Base-by-base conservation (phyloP, 2,888 invertebrate genomes). In the Sericinus montela region DNA sequence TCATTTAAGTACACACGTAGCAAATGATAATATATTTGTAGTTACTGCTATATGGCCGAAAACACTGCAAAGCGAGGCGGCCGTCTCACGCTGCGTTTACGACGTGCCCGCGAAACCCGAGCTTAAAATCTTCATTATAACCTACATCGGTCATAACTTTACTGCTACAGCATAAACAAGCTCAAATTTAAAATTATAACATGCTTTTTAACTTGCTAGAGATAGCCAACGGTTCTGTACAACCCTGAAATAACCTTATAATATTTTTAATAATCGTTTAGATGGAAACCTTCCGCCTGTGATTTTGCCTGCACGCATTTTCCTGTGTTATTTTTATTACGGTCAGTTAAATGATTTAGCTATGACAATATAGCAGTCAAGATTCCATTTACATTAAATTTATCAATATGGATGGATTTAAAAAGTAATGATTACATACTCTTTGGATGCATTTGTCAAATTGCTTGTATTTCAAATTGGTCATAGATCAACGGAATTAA, bases 51-150 rank as follows among this genome's bases (percentile, higher is more conserved):
- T 32, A 23, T 29, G 48, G 28, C 40, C 16, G 10, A 25, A 40
- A 25, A 14, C 11, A 14, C 15, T 16, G 10, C 40, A 39, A 40
- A 42, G 23, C 47, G 37, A 51, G 45, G 47, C 50, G 56, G 55
- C 48, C 60, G 38, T 68, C 68, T 57, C 73, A 69, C 69, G 70
- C 69, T 72, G 74, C 52, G 72, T 64, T 69, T 65, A 69, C 72
- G 68, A 71, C 72, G 73, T 73, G 75, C 64, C 59, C 56, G 58
- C 63, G 79, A 71, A 80, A 82, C 72, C 62, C 57, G 78, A 80
- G 63, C 76, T 72, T 70, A 65, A 73, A 10, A 69, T 75, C 78
- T 76, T 75, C 74, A 79, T 78, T 77, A 80, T 79, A 75, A 61
- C 66, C 52, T 57, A 65, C 70, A 74, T 73, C 75, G 65, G 65